phyloP scores from a whole-genome alignment of 2,113 vertebrate genomes.

The Turnix velox region DNA sequence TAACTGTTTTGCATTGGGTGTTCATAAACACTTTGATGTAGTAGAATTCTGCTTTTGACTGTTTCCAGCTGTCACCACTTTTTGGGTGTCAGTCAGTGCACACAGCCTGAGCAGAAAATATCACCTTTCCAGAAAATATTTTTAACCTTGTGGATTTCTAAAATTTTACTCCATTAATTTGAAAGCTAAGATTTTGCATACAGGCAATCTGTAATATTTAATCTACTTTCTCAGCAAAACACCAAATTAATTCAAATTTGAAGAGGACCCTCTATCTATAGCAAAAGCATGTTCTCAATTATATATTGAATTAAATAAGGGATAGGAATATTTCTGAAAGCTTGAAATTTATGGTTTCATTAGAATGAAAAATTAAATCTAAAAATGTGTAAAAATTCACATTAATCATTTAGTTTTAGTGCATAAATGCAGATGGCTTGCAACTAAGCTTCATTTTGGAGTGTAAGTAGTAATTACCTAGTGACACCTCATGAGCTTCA shows the following conservation, averaged over 20 bases:
- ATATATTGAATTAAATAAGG: constrained; percentile 65
- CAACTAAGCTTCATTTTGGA: constrained; percentile 65
- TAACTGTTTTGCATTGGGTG: not conserved
- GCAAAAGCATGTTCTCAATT: constrained; percentile 66
- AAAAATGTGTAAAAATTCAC: constrained; percentile 70
- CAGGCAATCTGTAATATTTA: constrained; percentile 4
- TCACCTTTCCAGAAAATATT: not conserved
- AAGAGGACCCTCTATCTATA: constrained; percentile 33
- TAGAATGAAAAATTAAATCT: constrained; percentile 73
- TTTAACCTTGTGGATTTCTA: not conserved
- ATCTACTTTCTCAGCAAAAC: constrained; percentile 25
- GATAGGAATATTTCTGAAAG: constrained; percentile 43
- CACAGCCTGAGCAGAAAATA: not conserved
- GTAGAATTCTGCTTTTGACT: not conserved
- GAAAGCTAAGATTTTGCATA: not conserved
- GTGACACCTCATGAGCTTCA: constrained; percentile 45
- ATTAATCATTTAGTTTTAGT: constrained; percentile 74
- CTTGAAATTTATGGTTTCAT: constrained; percentile 73
- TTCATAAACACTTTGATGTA: not conserved
- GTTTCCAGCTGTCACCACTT: not conserved
- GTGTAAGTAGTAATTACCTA: constrained; percentile 63
- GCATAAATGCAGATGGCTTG: constrained; percentile 71
- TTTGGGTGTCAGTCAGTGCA: not conserved
- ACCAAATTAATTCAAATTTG: constrained; percentile 57
- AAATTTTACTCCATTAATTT: not conserved